Base-by-base conservation (phyloP, 2,888 invertebrate genomes). In the Dascillus cervinus region DNA sequence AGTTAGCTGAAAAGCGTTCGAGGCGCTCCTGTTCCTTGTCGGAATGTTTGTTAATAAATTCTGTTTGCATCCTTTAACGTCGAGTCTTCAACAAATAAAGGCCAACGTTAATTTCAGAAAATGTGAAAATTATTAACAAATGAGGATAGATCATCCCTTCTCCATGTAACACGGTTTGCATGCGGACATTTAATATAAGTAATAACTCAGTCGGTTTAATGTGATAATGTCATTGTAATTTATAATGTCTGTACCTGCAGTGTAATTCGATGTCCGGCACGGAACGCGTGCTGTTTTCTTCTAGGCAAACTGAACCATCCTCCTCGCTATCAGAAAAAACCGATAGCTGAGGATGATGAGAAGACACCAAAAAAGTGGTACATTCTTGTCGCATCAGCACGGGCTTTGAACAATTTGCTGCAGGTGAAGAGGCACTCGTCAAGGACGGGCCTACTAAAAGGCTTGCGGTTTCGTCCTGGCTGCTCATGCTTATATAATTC, bases 311-410 rank as follows among this genome's bases (percentile, higher is more conserved):
- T 3, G 82, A 75, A 38, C 72, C 73, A 50, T 77, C 77, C 62
- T 88, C 87, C 64, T 87, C 86, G 49, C 86, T 86, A 30, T 84
- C 83, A 19, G 83, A 81, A 46, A 77, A 71, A 8, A 75, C 74
- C 22, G 84, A 84, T 41, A 87, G 70, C 55, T 81, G 76, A 39
- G 73, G 72, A 36, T 76, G 75, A 47, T 81, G 75, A 17, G 72
- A 71, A 47, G 79, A 78, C 35, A 83, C 75, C 37, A 79, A 65
- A 62, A 79, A 75, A 29, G 87, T 86, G 26, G 88, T 86, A 51
- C 87, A 82, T 67, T 88, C 87, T 67, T 88, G 88, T 46, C 88
- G 75, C 70, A 84, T 87, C 45, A 88, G 70, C 41, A 86, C 82
- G 46, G 88, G 88, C 62, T 88, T 88, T 36, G 74, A 73, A 36